These are phyloP conservation scores for Cryptoprocta ferox DNA, from an alignment of 2,797 vertebrate species.

Conservation along the genomic window DNA sequence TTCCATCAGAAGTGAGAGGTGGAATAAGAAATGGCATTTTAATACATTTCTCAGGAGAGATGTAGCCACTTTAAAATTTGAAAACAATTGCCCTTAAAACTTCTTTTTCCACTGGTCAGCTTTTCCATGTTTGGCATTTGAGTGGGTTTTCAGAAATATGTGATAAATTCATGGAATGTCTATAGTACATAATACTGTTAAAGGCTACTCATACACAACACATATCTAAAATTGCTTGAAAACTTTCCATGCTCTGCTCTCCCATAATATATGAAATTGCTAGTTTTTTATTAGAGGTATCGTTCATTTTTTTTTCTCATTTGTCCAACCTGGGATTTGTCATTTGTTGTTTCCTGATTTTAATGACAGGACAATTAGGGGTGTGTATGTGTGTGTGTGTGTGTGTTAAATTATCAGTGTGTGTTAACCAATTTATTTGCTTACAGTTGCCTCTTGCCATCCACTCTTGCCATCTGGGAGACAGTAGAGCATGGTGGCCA, in stretches of 20 bases:
- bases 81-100: background rate
- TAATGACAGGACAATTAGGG: background rate
- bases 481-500: background rate
- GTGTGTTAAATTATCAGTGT: background rate
- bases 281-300: background rate
- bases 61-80: background rate
- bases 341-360: background rate
- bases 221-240: background rate
- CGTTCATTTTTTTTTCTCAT: background rate
- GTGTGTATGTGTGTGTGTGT: background rate
- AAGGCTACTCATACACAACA: background rate
- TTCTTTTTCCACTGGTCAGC: background rate
- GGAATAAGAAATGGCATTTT: background rate
- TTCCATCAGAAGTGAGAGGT: background rate
- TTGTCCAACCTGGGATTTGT: background rate
- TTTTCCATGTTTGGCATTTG: background rate
- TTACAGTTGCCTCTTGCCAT: background rate
- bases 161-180: background rate
- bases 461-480: background rate
- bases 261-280: background rate
- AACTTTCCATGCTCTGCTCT: background rate
- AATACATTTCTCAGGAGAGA: slow-evolving; percentile 4
- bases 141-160: background rate
- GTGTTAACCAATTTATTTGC: background rate
- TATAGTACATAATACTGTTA: background rate